Conservation (phyloP, 2,888 invertebrate genomes). For the Mycalesis mineus region DNA sequence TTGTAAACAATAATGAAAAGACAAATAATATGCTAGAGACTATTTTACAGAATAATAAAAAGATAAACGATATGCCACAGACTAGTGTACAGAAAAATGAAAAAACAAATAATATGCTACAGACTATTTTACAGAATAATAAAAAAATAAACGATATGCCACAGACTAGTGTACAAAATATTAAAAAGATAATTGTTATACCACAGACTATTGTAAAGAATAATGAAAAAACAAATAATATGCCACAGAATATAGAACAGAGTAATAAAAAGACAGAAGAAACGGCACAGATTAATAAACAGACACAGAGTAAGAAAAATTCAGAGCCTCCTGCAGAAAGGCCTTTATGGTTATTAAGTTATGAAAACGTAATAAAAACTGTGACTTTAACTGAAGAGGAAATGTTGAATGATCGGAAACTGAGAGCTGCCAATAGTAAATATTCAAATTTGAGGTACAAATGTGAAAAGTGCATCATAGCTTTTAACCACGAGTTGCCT, state of each 20-base stretch:
- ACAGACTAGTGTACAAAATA: too few relatives aligned
- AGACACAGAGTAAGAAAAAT: neutral
- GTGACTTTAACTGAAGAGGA: slow-evolving; percentile 44
- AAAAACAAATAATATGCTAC: too few relatives aligned
- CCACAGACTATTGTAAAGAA: slow-evolving; percentile 39
- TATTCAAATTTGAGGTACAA: slow-evolving; percentile 55
- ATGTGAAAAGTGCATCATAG: slow-evolving; percentile 55
- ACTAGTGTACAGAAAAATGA: too few relatives aligned
- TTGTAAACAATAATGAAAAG: too few relatives aligned
- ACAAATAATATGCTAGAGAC: too few relatives aligned
- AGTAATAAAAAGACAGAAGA: too few relatives aligned
- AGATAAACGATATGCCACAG: too few relatives aligned
- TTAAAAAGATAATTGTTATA: too few relatives aligned
- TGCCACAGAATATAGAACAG: too few relatives aligned
- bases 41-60: too few relatives aligned
- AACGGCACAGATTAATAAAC: neutral
- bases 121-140: slow-evolving; percentile 38
- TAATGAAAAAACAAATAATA: slow-evolving; percentile 28
- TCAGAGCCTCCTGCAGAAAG: neutral
- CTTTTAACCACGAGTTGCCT: slow-evolving; percentile 55
- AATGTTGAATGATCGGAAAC: slow-evolving; percentile 45
- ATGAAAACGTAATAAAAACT: slow-evolving; percentile 44
- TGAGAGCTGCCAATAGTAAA: slow-evolving; percentile 38
- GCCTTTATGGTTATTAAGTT: slow-evolving; percentile 4
- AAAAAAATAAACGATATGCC: slow-evolving; percentile 24